phyloP scores from a whole-genome alignment of 1,140 invertebrate genomes.

The Leptinotarsa undecemlineata region DNA sequence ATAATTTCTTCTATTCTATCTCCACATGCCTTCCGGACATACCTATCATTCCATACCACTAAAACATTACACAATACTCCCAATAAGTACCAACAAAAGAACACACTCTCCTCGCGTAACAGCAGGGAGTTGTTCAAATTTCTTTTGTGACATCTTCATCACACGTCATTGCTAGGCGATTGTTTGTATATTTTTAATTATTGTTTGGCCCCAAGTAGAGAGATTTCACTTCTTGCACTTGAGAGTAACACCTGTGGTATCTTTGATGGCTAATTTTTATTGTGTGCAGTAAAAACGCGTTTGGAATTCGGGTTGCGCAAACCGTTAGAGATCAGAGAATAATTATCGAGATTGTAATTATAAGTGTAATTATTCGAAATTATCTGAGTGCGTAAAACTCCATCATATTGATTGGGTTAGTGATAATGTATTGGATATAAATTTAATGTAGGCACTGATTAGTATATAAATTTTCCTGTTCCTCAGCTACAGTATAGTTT shows the following conservation, averaged over 20 bases:
- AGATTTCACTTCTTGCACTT: neutral
- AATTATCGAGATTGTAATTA: neutral
- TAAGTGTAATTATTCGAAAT: neutral
- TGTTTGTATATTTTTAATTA: constrained; percentile 9
- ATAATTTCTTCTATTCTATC: no score
- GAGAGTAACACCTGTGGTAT: neutral
- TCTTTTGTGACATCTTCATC: constrained; percentile 5
- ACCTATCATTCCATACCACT: no score
- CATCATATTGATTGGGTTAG: neutral
- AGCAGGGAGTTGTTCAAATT: neutral
- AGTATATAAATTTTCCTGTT: no score
- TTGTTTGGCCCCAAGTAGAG: neutral
- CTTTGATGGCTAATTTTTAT: constrained; percentile 3
- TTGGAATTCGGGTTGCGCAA: constrained; percentile 1
- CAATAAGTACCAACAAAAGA: no score
- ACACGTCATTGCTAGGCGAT: neutral
- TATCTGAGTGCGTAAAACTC: neutral
- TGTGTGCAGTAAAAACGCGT: neutral
- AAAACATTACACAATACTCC: no score
- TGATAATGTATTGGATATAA: neutral
- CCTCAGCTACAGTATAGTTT: no score
- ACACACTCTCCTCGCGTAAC: neutral
- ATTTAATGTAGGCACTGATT: no score
- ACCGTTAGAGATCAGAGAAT: neutral
- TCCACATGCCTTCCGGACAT: no score